Conservation (phyloP, 1,140 invertebrate species). For the Drosophila triauraria region DNA sequence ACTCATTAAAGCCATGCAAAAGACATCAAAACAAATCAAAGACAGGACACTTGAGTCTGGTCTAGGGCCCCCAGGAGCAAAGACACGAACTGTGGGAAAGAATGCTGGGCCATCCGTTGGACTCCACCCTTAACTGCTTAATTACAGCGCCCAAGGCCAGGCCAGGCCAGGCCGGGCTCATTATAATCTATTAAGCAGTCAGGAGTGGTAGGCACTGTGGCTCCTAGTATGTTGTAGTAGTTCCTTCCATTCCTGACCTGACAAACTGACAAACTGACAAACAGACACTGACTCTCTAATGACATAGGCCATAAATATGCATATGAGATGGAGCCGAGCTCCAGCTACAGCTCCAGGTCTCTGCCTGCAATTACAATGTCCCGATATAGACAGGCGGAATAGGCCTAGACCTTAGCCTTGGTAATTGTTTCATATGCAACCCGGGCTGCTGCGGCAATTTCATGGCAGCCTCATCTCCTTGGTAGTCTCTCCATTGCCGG, state of each 20-base stretch:
- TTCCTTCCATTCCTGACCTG: conserved; percentile 46
- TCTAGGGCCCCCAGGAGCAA: conserved; percentile 33
- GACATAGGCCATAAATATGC: conserved; percentile 71
- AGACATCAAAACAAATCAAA: conserved; percentile 82
- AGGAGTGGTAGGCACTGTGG: conserved; percentile 21
- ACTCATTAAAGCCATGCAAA: conserved; percentile 79
- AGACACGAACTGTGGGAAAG: conserved; percentile 67
- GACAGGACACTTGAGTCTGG: conserved; percentile 65
- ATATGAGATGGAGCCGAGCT: conserved; percentile 46
- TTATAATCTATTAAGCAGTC: conserved; percentile 81
- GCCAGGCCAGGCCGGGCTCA: conserved; percentile 30
- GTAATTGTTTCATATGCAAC: conserved; percentile 80
- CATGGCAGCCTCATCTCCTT: conserved; percentile 31
- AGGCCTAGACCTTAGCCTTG: conserved; percentile 40
- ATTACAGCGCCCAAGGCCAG: conserved; percentile 79
- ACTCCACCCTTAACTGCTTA: conserved; percentile 77
- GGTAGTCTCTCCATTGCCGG: conserved; percentile 10
- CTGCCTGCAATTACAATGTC: conserved; percentile 74
- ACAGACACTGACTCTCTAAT: conserved; percentile 72
- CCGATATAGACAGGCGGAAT: conserved; percentile 62
- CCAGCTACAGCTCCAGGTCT: conserved; percentile 3
- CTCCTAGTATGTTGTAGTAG: conserved; percentile 25
- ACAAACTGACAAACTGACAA: conserved; percentile 51
- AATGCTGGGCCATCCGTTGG: conserved; percentile 30
- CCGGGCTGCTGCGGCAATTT: conserved; percentile 43